Percentiles rank a stretch among this genome's conserved stretches.
phyloP scores from a whole-genome alignment of 2,797 vertebrate species.

The Coendou prehensilis region DNA sequence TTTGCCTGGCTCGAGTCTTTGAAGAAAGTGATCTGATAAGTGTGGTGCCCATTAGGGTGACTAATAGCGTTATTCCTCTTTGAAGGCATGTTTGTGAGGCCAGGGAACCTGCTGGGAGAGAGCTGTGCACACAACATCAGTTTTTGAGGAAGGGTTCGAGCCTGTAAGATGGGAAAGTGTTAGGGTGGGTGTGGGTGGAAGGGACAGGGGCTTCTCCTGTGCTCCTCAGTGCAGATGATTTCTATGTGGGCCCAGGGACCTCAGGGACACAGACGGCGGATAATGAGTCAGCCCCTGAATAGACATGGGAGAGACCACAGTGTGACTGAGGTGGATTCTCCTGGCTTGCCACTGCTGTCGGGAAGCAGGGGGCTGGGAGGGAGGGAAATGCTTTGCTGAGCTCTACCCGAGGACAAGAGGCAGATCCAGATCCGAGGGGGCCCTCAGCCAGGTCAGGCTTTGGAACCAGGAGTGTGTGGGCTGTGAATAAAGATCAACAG shows the following conservation, averaged over 20 bases:
- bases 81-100: constrained; percentile 9
- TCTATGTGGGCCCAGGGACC: background rate
- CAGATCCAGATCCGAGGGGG: background rate
- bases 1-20: background rate
- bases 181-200: background rate
- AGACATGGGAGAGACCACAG: fast-evolving
- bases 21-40: constrained; percentile 70
- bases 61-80: constrained; percentile 51
- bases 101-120: background rate
- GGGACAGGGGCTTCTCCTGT: no score
- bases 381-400: background rate
- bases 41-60: constrained; percentile 43
- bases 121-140: background rate
- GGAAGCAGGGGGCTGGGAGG: background rate
- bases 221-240: background rate
- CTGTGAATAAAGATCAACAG: background rate
- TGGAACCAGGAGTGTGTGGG: background rate
- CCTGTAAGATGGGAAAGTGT: background rate
- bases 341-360: background rate
- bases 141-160: background rate
- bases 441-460: background rate
- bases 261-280: background rate
- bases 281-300: background rate
- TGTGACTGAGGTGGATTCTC: background rate
- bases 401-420: background rate